Conservation (phyloP, 2,888 invertebrate genomes). For the Polydesmus complanatus region DNA sequence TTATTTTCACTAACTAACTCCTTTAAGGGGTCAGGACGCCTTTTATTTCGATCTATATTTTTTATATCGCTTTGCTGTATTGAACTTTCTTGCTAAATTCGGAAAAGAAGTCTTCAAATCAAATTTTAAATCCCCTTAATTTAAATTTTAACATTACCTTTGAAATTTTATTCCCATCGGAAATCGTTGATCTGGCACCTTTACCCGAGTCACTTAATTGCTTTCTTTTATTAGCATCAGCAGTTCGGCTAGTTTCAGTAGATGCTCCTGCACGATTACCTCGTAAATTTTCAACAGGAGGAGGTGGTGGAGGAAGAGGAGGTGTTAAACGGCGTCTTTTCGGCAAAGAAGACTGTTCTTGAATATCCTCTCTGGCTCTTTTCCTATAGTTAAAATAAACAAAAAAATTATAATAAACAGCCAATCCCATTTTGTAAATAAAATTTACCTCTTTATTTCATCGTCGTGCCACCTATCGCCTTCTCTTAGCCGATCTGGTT, state of each 20-base stretch:
- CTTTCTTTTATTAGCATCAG: not conserved
- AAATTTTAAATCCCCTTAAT: too few species aligned
- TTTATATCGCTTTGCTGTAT: not conserved
- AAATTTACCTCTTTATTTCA: conserved; percentile 2
- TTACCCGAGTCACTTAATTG: not conserved
- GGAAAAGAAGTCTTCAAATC: too few species aligned
- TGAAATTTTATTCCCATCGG: too few species aligned
- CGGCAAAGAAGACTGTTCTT: not conserved
- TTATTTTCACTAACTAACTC: not conserved
- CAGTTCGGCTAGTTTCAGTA: not conserved
- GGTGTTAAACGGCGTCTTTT: not conserved
- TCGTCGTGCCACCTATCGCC: not conserved
- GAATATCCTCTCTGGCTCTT: conserved; percentile 3
- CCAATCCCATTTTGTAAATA: not conserved
- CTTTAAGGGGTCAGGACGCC: not conserved
- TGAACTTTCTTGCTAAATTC: too few species aligned
- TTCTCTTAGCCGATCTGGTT: not conserved
- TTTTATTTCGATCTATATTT: not conserved
- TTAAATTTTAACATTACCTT: too few species aligned
- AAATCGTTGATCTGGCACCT: too few species aligned
- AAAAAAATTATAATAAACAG: not conserved
- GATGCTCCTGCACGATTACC: not conserved
- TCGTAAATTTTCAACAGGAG: not conserved
- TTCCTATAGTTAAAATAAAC: not conserved
- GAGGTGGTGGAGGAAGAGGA: not conserved